Conservation (phyloP, 2,888 invertebrate genomes). For the Automeris io region DNA sequence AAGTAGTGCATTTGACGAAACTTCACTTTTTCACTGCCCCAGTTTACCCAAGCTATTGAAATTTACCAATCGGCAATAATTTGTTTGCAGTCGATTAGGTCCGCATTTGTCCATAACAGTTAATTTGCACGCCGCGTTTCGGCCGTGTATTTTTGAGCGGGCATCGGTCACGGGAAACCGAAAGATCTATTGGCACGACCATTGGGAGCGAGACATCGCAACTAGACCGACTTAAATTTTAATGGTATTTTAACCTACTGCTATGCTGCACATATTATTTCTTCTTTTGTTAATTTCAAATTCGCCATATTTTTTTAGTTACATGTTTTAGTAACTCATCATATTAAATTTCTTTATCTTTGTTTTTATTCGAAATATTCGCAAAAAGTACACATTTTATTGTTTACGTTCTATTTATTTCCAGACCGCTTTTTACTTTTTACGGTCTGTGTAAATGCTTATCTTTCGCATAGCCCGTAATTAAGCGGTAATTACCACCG, state of each 20-base stretch:
- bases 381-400: not conserved
- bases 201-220: constrained; percentile 63
- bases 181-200: constrained; percentile 62
- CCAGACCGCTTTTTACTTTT: constrained; percentile 3
- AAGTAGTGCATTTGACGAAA: constrained; percentile 72
- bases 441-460: not conserved
- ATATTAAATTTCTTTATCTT: not conserved
- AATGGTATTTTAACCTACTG: constrained; percentile 35
- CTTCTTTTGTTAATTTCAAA: constrained; percentile 35
- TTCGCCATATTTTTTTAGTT: constrained; percentile 17
- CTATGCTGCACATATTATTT: constrained; percentile 39
- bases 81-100: constrained; percentile 58
- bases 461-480: constrained; percentile 15
- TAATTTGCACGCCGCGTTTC: constrained; percentile 51
- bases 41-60: constrained; percentile 41
- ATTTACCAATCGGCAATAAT: constrained; percentile 41
- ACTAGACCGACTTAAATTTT: constrained; percentile 68
- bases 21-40: constrained; percentile 67
- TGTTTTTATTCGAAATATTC: constrained; percentile 8
- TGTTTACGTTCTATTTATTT: not conserved
- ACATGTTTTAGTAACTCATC: not conserved
- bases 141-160: constrained; percentile 45
- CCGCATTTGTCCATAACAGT: constrained; percentile 50
- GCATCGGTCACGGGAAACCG: constrained; percentile 46
- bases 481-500: constrained; percentile 21